Evolutionary conservation across 2,113 vertebrate species (phyloP), one percentile per base, ranked within the genome.

Genomic region (Microcebus ravelobensis): DNA sequence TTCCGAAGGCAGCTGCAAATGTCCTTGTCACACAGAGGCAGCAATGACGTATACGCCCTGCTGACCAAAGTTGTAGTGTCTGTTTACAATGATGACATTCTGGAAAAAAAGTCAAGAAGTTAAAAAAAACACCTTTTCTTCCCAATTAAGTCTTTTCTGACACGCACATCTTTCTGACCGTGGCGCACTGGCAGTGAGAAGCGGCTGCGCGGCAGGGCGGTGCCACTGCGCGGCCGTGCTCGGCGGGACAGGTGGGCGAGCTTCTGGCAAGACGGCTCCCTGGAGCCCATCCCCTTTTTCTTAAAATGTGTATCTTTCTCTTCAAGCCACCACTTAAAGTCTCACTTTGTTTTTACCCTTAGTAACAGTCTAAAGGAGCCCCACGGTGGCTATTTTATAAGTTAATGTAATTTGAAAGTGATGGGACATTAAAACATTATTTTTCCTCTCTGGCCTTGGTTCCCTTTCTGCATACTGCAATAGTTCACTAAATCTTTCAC

Each of bases 291-390:
- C 10, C 3, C 9, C 55, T 34, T 48, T 65, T 91, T 61, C 55
- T 63, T 48, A 59, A 77, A 90, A n/a, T 4, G 8, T 23, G 1
- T 29, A 25, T 21, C 70, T 76, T 87, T 82, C 55, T 93, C 36
- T 63, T 68, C 27, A 87, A 68, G 71, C 9, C 34, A 68, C n/a
- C 63, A 50, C 25, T 55, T 36, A 68, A 63, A 85, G 11, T 81
- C 34, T 95, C 36, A n/a, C 34, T 94, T 95, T 85, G 57, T 57
- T 82, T 25, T 83, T 74, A 89, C 11, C 87, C 77, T 79, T 82
- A 88, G 52, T 50, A 90, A 77, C 0, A 52, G 70, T 80, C 31
- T 25, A 23, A 85, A 92, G 31, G 76, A 81, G 52, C 48, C 48
- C 39, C 14, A 31, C 6, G 27, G 45, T 20, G 12, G 68, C 39